A percentile compares a stretch with the other conserved stretches of the same genome.
These are phyloP conservation scores for Copsychus sechellarum DNA, from an alignment of 2,113 vertebrate genomes.

Conservation along the genomic window DNA sequence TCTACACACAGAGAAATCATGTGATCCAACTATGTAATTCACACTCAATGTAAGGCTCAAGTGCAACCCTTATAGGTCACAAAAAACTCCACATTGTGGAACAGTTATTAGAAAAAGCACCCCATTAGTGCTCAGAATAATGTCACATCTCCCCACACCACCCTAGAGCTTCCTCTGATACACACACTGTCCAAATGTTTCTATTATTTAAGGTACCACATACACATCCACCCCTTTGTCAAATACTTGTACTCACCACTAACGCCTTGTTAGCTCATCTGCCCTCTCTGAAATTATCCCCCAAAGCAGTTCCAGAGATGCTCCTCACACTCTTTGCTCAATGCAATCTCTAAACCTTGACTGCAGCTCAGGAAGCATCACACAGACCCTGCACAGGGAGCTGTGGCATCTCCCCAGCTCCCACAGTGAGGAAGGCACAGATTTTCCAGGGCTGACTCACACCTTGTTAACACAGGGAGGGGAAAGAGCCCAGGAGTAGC, in stretches of 20 bases:
- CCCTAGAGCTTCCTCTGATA: not conserved
- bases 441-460: conserved; percentile 34
- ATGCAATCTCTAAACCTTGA: not conserved
- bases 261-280: not conserved
- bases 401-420: conserved; percentile 1
- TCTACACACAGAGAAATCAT: not conserved
- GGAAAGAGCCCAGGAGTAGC: not conserved
- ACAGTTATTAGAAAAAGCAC: not conserved
- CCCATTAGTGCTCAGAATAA: not conserved
- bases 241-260: conserved; percentile 22
- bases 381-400: not conserved
- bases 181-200: not conserved
- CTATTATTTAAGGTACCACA: not conserved
- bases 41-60: not conserved
- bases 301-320: rapidly evolving
- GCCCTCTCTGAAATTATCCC: not conserved
- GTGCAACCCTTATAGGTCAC: not conserved
- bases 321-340: not conserved
- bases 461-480: not conserved
- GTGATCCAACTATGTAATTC: not conserved
- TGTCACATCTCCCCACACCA: not conserved
- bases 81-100: not conserved
- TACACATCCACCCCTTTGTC: not conserved
- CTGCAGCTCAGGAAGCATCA: not conserved
- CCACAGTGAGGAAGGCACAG: not conserved